Evolutionary conservation across 2,113 vertebrate species (phyloP), one percentile per base, ranked within the genome.

Genomic region (Megaceryle maxima): DNA sequence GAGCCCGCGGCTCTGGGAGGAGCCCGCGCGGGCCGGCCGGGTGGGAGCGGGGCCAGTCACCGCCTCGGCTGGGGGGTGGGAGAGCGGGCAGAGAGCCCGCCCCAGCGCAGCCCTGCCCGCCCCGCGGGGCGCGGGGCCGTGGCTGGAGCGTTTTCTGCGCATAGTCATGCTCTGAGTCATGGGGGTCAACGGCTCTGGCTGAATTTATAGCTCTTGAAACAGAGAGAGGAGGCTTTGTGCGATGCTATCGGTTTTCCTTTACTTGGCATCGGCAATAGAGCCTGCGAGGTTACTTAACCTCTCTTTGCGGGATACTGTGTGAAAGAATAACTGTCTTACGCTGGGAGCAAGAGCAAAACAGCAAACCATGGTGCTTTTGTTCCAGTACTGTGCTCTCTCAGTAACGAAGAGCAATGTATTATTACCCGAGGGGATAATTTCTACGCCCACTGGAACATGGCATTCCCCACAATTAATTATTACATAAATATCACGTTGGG

Each of bases 291-390:
- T 7, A 43, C 12, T 16, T 1, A 2, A 4, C 4, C 17, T 50
- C 28, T 16, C 10, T 18, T 2, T 4, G 70, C 4, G 11, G 33
- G 29, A 7, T 5, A 1, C 28, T 4, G 28, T 2, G 72, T 22
- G 70, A 5, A 13, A 6, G 41, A 66, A 0, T 4, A 3, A 0
- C 24, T 9, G 1, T 4, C 4, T 1, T 19, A 0, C 20, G 5
- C 11, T 1, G 51, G 21, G 12, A 6, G 53, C n/a, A 1, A 6
- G 72, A 44, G 67, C 44, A 8, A 14, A 3, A 1, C 13, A 1
- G 63, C 44, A 1, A 1, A 1, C n/a, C 46, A 0, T 0, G 41
- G 18, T 10, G 48, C 79, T 37, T 35, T 16, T 7, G 39, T 29
- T 5, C 43, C 62, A 5, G 46, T 4, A 1, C 57, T 3, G 11